Conservation (phyloP, 1,140 invertebrate species). For the Trichonephila clavipes region DNA sequence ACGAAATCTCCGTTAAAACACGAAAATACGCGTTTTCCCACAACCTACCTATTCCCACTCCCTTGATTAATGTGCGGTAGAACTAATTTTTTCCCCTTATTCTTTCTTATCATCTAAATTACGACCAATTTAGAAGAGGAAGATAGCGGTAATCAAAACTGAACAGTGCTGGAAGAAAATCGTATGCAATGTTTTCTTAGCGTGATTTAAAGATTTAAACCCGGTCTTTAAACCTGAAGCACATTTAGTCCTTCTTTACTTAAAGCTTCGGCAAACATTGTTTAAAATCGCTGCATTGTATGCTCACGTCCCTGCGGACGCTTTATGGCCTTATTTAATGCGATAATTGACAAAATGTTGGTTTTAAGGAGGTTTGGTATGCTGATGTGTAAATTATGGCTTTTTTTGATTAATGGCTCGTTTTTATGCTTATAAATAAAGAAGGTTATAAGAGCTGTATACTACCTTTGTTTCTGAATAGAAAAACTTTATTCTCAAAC, state of each 20-base stretch:
- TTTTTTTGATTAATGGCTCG: neutral
- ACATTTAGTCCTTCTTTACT: constrained; percentile 19
- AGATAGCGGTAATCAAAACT: constrained; percentile 47
- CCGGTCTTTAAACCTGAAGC: constrained; percentile 10
- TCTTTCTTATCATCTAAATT: constrained; percentile 56
- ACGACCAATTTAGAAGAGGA: constrained; percentile 23
- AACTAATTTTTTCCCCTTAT: constrained; percentile 34
- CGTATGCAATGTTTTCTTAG: constrained; percentile 24
- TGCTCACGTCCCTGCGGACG: neutral
- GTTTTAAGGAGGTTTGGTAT: neutral
- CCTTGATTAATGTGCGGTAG: constrained; percentile 49
- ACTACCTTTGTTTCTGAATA: too few relatives aligned
- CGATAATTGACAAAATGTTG: neutral
- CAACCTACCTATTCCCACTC: neutral
- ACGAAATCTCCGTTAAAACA: constrained; percentile 10
- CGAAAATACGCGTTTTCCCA: constrained; percentile 21
- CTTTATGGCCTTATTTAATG: constrained; percentile 10
- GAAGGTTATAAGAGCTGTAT: too few relatives aligned
- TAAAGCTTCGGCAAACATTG: constrained; percentile 27
- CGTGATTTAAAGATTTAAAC: constrained; percentile 54
- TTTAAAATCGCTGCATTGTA: neutral
- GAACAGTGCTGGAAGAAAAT: neutral
- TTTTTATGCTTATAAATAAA: neutral
- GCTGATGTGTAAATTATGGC: constrained; percentile 10
- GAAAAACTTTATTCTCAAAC: too few relatives aligned